Evolutionary conservation across 2,113 vertebrate species (phyloP).

Genomic region (Tricholaema leucomelas): DNA sequence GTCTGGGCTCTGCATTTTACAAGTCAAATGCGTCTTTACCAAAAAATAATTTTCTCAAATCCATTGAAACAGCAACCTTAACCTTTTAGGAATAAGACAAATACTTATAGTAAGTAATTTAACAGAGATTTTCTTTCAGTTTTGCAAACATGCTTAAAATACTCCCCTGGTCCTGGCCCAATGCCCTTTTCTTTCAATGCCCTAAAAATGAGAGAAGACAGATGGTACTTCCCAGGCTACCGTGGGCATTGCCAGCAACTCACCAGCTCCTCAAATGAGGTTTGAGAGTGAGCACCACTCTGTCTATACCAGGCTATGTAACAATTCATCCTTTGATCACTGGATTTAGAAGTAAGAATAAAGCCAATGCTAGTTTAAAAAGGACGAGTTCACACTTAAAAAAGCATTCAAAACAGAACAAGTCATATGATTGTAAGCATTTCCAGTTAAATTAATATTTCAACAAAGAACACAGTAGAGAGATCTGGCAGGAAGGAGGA

Average conservation of each 20-base stretch:
- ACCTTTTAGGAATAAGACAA: constrained; percentile 22
- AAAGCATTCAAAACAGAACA: neutral
- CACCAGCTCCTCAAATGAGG: constrained; percentile 17
- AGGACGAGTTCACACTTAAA: neutral
- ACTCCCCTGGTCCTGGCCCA: neutral
- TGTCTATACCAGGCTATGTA: constrained; percentile 11
- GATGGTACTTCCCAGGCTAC: neutral
- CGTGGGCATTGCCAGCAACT: constrained; percentile 31
- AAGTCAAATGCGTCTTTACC: constrained; percentile 23
- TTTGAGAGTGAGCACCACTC: neutral
- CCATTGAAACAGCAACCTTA: constrained; percentile 12
- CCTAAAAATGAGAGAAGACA: neutral
- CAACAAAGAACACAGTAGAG: neutral
- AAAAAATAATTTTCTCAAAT: constrained; percentile 46
- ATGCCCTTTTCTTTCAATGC: constrained; percentile 20
- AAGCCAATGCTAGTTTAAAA: constrained; percentile 32
- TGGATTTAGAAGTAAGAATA: constrained; percentile 32
- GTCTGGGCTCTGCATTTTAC: neutral
- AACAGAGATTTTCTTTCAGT: constrained; percentile 41
- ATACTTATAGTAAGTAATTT: constrained; percentile 19
- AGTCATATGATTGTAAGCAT: constrained; percentile 7
- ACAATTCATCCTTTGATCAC: neutral
- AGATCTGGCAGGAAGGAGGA: neutral
- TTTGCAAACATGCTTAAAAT: constrained; percentile 49
- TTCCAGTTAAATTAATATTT: constrained; percentile 50